Percentiles rank a stretch among this genome's conserved stretches.
Evolutionary conservation across 2,888 invertebrate species (phyloP).

Genomic region (Drosophila infuscata): DNA sequence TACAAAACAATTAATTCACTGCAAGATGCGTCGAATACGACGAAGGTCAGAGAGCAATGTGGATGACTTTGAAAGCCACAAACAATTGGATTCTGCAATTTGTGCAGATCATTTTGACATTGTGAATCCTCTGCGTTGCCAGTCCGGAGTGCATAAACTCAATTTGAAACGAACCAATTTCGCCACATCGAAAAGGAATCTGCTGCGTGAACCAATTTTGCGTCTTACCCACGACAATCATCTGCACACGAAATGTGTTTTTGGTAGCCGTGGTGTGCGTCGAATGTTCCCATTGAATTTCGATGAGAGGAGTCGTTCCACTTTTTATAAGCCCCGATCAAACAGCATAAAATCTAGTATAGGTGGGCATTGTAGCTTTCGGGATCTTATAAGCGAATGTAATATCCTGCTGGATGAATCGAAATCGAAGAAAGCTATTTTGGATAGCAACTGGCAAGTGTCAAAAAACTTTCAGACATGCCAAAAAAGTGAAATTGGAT

Average conservation of each 20-base stretch:
- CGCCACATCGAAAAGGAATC: conserved; percentile 40
- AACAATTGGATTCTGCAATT: conserved; percentile 37
- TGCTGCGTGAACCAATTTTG: conserved; percentile 75
- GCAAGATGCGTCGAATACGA: conserved; percentile 68
- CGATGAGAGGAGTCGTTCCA: conserved; percentile 41
- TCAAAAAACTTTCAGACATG: conserved; percentile 41
- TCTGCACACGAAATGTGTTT: conserved; percentile 34
- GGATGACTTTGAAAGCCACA: conserved; percentile 67
- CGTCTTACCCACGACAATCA: conserved; percentile 55
- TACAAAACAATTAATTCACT: conserved; percentile 44
- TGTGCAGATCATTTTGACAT: conserved; percentile 39
- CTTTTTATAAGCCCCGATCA: conserved; percentile 30
- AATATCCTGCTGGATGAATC: conserved; percentile 71
- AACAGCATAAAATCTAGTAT: conserved; percentile 32
- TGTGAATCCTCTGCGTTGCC: conserved; percentile 35
- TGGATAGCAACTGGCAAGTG: conserved; percentile 45
- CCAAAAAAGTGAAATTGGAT: conserved; percentile 28
- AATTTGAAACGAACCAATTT: conserved; percentile 56
- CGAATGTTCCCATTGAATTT: conserved; percentile 32
- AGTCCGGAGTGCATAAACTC: conserved; percentile 63
- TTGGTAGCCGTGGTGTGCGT: conserved; percentile 33
- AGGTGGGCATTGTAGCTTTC: conserved; percentile 71
- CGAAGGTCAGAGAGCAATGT: conserved; percentile 78
- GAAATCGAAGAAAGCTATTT: conserved; percentile 56
- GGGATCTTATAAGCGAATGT: conserved; percentile 81